phyloP scores from a whole-genome alignment of 2,797 vertebrate species.

The Syndactyla subalaris region DNA sequence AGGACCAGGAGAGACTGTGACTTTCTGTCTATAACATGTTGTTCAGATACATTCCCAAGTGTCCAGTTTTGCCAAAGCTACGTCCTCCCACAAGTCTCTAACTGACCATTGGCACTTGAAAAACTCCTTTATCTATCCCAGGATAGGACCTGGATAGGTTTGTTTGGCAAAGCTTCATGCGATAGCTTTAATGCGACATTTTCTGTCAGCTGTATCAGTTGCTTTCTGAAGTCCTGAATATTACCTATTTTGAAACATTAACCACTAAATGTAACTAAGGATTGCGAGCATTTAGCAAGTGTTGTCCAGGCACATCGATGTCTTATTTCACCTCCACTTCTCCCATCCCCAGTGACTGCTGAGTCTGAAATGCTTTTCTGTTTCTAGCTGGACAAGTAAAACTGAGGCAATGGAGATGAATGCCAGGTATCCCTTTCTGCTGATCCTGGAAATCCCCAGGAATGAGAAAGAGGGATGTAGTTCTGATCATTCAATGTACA shows the following conservation, averaged over 20 bases:
- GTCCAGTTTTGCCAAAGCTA: not conserved
- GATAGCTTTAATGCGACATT: not conserved
- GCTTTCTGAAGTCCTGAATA: not conserved
- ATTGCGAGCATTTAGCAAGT: not conserved
- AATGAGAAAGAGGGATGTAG: not conserved
- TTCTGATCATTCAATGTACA: not conserved
- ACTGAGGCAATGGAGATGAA: not conserved
- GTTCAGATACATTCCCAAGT: not conserved
- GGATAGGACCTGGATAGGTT: not conserved
- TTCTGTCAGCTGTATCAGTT: not conserved
- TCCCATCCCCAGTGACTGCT: not conserved
- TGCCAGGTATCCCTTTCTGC: not conserved
- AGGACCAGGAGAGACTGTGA: not conserved
- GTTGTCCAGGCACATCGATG: not conserved
- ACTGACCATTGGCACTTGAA: not conserved
- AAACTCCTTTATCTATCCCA: not conserved
- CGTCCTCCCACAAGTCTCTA: not conserved
- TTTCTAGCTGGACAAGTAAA: not conserved
- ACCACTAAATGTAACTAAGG: not conserved
- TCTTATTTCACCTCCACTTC: not conserved
- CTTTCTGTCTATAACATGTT: fast-evolving
- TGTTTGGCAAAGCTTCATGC: not conserved
- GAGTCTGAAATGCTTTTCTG: not conserved
- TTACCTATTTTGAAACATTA: not conserved
- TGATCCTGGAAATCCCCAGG: not conserved